Percentiles rank a stretch among this genome's conserved stretches.
Evolutionary conservation across 2,888 invertebrate species (phyloP).

Genomic region (Notocelia uddmanniana): DNA sequence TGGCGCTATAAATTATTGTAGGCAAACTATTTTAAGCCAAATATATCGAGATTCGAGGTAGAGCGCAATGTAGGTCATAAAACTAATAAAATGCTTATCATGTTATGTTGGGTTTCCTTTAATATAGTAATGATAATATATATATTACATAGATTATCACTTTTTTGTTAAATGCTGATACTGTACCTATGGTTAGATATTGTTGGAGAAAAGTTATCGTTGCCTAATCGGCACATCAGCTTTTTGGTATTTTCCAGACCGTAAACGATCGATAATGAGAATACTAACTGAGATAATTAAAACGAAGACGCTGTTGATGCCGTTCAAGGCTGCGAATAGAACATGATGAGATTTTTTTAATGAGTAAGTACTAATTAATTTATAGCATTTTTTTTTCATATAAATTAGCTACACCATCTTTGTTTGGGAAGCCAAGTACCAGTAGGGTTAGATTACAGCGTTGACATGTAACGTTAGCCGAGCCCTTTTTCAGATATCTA

Average conservation of each 20-base stretch:
- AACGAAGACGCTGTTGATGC: constrained; percentile 3
- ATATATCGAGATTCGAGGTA: too few relatives aligned
- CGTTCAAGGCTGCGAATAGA: constrained; percentile 10
- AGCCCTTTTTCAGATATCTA: too few relatives aligned
- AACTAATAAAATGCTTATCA: neutral
- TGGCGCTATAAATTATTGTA: constrained; percentile 18
- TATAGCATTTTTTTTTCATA: neutral
- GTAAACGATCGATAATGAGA: constrained; percentile 34
- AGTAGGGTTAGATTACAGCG: too few relatives aligned
- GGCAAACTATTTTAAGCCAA: neutral
- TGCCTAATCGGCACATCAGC: constrained; percentile 5
- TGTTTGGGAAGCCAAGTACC: too few relatives aligned
- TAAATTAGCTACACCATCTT: neutral
- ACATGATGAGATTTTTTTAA: neutral
- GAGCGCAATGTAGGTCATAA: neutral
- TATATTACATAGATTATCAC: neutral
- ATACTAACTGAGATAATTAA: constrained; percentile 37
- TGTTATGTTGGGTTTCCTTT: neutral
- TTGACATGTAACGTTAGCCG: too few relatives aligned
- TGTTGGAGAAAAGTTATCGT: neutral
- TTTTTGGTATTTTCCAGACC: constrained; percentile 22
- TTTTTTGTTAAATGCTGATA: neutral
- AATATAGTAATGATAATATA: too few relatives aligned
- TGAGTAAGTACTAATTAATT: neutral
- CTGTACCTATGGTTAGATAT: neutral